phyloP scores from a whole-genome alignment of 2,113 vertebrate genomes.

The Oxyruncus cristatus region DNA sequence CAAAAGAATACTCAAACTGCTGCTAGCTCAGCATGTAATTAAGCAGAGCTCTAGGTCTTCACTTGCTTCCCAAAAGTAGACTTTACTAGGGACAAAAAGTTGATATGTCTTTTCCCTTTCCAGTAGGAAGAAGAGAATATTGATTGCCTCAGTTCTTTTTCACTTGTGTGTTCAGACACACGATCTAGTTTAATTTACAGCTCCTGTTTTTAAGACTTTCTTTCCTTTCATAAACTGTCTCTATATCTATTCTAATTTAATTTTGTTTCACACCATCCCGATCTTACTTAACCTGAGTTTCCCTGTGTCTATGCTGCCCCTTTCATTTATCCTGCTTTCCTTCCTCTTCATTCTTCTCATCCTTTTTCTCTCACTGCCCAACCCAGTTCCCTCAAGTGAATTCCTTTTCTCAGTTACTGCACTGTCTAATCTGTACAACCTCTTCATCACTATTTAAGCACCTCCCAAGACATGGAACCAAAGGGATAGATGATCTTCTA shows the following conservation, averaged over 20 bases:
- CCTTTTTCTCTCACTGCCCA: background rate
- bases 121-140: background rate
- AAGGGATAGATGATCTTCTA: background rate
- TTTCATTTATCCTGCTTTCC: background rate
- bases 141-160: background rate
- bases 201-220: background rate
- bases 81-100: background rate
- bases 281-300: background rate
- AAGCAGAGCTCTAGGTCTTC: background rate
- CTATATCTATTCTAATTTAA: background rate
- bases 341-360: background rate
- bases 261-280: background rate
- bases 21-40: background rate
- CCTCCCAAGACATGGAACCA: background rate
- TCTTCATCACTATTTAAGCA: background rate
- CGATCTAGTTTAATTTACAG: background rate
- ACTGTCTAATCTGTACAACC: background rate
- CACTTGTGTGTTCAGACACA: background rate
- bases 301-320: background rate
- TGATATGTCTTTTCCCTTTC: background rate
- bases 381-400: background rate
- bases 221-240: background rate
- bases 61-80: background rate
- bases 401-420: background rate
- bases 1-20: background rate